phyloP scores from a whole-genome alignment of 2,113 vertebrate species.

The Psilopogon haemacephalus region DNA sequence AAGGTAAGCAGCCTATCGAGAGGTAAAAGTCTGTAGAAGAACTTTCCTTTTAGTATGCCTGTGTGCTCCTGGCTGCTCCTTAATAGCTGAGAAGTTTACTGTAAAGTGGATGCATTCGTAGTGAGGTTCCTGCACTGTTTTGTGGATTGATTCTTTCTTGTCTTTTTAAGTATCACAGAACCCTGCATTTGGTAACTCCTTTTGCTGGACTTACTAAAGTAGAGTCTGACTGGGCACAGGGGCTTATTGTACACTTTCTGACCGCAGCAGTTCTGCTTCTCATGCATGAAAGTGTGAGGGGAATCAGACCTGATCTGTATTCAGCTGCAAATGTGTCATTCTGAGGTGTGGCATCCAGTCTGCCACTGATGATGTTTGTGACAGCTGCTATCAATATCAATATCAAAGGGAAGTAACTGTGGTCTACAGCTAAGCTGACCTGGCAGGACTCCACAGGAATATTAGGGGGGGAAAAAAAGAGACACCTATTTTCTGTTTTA shows the following conservation, averaged over 20 bases:
- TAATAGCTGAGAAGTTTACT: background rate
- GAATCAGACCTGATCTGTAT: background rate
- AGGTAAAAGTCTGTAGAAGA: background rate
- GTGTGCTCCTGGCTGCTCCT: background rate
- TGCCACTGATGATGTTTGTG: background rate
- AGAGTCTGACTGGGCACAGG: rapidly evolving
- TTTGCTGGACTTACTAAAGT: background rate
- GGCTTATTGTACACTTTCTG: background rate
- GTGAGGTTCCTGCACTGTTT: background rate
- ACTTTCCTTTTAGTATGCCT: background rate
- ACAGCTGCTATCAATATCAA: background rate
- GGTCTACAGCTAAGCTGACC: background rate
- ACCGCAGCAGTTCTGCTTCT: background rate
- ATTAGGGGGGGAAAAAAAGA: background rate
- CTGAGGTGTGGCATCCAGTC: background rate
- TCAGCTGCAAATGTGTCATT: background rate
- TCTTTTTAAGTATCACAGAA: background rate
- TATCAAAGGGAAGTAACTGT: background rate
- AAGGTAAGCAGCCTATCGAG: background rate
- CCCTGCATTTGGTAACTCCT: background rate
- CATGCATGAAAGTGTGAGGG: background rate
- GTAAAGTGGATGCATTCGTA: background rate
- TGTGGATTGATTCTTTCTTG: background rate
- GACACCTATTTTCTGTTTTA: background rate
- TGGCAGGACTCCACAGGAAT: background rate